phyloP scores from a whole-genome alignment of 1,140 invertebrate genomes.

The Papilio aristodemus region DNA sequence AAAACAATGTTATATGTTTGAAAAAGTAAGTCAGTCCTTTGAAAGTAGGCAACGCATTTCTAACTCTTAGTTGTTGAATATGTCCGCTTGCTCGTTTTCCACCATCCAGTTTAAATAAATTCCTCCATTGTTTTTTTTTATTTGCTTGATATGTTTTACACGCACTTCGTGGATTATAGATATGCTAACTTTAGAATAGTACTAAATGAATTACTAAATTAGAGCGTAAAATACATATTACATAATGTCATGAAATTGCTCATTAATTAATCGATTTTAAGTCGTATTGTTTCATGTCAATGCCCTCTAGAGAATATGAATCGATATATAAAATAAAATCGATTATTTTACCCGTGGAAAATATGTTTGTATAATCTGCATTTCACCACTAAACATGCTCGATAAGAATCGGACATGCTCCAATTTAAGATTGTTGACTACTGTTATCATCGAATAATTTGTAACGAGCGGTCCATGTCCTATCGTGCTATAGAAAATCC shows the following conservation, averaged over 20 bases:
- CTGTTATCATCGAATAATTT: conserved; percentile 45
- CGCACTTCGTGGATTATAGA: background rate
- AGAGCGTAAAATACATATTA: conserved; percentile 37
- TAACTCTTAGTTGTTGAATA: too few species aligned
- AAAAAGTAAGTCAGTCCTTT: too few species aligned
- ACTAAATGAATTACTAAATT: conserved; percentile 34
- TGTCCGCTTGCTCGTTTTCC: too few species aligned
- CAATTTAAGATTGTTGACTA: conserved; percentile 45
- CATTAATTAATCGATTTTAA: conserved; percentile 14
- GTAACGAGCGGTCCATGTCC: conserved; percentile 36
- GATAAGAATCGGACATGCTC: conserved; percentile 47
- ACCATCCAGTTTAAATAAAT: too few species aligned
- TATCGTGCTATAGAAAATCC: conserved; percentile 29
- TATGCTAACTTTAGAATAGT: background rate
- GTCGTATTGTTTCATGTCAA: background rate
- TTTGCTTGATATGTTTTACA: too few species aligned
- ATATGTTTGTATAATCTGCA: conserved; percentile 32
- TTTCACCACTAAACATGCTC: conserved; percentile 33
- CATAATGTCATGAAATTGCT: background rate
- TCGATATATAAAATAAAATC: conserved; percentile 6
- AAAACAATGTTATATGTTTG: too few species aligned
- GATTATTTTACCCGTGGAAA: conserved; percentile 15
- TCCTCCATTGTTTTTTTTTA: too few species aligned
- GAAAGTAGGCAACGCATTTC: too few species aligned
- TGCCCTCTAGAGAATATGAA: background rate